Evolutionary conservation across 2,888 invertebrate species (phyloP), one percentile per base, ranked within the genome.

Genomic region (Melanostoma mellinum): DNA sequence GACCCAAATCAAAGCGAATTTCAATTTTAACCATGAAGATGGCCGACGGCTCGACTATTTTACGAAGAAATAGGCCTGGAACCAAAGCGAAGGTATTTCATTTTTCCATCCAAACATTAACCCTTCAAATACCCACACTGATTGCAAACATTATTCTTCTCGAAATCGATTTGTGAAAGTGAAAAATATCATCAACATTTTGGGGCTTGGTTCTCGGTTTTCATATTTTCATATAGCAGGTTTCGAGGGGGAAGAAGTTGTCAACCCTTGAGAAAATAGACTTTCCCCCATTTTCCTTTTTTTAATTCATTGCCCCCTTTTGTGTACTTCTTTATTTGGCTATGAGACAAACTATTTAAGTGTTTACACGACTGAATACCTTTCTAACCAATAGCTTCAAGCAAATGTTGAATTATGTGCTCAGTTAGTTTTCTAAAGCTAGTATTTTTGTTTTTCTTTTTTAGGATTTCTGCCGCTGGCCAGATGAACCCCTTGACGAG

Each of bases 401-500:
- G 9, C 10, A 20, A 20, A 20, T 20, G 20, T 20, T 20, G 20
- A 20, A 20, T 20, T 20, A 20, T 20, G 20, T 20, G 20, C 20
- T 20, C 20, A 20, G 20, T 20, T 20, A 20, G 20, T 20, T 20
- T 20, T 20, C 20, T 20, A 20, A 20, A 20, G 20, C 1, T 20
- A 20, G 1, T 20, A 20, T 20, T 38, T 77, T 61, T 2, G 6
- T 33, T 55, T 48, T 6, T 56, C 46, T 60, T 6, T 38, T 44
- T 36, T 10, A 98, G 98, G 97, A 98, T 89, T 99, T 98, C 92
- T 97, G 97, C 90, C 96, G 95, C 86, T 99, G 99, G 99, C 97
- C 98, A 44, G 98, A 99, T 93, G 97, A 99, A 92, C 95, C 97
- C 0, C 98, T 99, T 90, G 99, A 99, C 91, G 99, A 99, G 92